phyloP scores from a whole-genome alignment of 2,888 invertebrate genomes.

The Stenodera caucasica region DNA sequence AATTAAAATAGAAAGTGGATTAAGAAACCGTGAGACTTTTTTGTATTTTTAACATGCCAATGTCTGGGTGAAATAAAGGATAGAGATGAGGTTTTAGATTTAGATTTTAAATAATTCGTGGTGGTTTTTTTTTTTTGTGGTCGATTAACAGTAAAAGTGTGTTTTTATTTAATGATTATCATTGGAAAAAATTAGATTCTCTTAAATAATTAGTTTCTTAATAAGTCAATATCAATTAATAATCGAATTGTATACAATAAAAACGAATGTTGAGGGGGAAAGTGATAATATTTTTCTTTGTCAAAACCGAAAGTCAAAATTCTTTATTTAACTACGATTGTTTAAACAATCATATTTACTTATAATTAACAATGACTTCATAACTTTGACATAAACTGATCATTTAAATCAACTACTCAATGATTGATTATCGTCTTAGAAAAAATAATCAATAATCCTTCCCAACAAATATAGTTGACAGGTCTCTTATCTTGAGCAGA shows the following conservation, averaged over 20 bases:
- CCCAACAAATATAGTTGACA: too few relatives aligned
- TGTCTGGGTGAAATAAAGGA: neutral
- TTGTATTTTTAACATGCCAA: neutral
- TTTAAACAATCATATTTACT: neutral
- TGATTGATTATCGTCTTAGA: neutral
- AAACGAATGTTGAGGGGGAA: neutral
- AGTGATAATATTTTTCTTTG: neutral
- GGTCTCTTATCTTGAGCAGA: too few relatives aligned
- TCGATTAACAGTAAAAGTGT: too few relatives aligned
- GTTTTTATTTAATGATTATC: too few relatives aligned
- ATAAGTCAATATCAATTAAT: too few relatives aligned
- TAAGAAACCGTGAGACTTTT: conserved; percentile 34
- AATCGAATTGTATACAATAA: too few relatives aligned
- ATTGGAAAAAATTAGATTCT: too few relatives aligned
- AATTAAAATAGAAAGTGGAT: conserved; percentile 34
- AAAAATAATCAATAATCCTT: too few relatives aligned
- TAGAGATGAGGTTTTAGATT: neutral
- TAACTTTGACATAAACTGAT: neutral
- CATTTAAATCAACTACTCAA: neutral
- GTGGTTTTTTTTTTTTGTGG: too few relatives aligned
- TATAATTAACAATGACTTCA: neutral
- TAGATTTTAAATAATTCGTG: neutral
- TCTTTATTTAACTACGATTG: neutral
- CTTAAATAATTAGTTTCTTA: too few relatives aligned
- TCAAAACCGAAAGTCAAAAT: neutral